These are phyloP conservation scores for Spermophilus dauricus DNA, from an alignment of 2,113 vertebrate genomes.

Conservation along the genomic window DNA sequence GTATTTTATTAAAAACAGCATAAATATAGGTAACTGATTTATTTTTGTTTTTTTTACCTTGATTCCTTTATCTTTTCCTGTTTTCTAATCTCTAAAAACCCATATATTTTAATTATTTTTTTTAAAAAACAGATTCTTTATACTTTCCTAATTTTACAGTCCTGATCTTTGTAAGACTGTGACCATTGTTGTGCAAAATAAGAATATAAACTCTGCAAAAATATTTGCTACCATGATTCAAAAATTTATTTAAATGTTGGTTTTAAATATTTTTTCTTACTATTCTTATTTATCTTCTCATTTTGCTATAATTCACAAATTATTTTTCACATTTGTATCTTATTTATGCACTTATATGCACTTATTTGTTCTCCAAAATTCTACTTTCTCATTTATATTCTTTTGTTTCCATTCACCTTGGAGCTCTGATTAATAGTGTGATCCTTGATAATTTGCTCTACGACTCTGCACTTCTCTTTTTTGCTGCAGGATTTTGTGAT, in stretches of 20 bases:
- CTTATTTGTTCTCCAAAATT: neutral
- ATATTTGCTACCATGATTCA: neutral
- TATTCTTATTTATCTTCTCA: neutral
- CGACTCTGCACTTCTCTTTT: neutral
- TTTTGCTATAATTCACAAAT: neutral
- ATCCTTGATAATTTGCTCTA: neutral
- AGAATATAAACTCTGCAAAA: neutral
- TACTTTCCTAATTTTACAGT: neutral
- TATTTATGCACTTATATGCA: neutral
- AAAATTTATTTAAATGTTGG: neutral
- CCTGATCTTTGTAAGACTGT: neutral
- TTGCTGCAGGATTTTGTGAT: neutral
- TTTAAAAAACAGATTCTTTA: neutral
- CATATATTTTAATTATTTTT: neutral
- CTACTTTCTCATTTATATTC: conserved; percentile 14
- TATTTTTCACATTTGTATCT: neutral
- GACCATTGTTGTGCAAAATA: neutral
- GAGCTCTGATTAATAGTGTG: neutral
- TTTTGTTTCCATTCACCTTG: neutral
- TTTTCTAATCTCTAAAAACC: neutral
- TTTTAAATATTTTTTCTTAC: neutral
- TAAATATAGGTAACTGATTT: neutral
- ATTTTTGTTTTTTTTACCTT: neutral
- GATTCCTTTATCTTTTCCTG: neutral
- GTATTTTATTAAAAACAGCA: neutral